Percentiles rank a stretch among this genome's conserved stretches.
Evolutionary conservation across 2,113 vertebrate species (phyloP).

Genomic region (Fulmarus glacialis): DNA sequence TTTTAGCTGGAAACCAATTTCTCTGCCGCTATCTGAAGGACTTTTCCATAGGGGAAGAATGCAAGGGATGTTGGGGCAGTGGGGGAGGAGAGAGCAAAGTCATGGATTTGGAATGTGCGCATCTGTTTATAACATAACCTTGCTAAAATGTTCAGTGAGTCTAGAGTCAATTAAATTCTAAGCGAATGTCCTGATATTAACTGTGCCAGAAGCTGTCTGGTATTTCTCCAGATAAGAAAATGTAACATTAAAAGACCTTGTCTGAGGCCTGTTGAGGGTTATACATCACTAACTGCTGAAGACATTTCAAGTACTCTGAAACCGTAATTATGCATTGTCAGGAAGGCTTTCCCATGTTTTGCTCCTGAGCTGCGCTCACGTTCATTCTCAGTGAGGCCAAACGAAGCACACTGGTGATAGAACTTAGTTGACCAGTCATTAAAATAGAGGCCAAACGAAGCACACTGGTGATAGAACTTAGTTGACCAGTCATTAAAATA

Average conservation of each 20-base stretch:
- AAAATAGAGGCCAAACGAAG: background rate
- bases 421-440: conserved; percentile 29
- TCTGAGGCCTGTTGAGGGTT: conserved; percentile 38
- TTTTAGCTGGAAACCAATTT: background rate
- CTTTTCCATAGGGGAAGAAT: conserved; percentile 37
- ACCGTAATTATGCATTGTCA: conserved; percentile 11
- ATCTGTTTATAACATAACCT: conserved; percentile 65
- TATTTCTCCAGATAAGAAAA: conserved; percentile 57
- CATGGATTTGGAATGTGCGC: conserved; percentile 28
- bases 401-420: background rate
- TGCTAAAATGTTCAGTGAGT: conserved; percentile 46
- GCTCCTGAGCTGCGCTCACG: background rate
- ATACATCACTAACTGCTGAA: conserved; percentile 44
- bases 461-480: background rate
- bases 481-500: conserved; percentile 36
- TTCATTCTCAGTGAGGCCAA: background rate
- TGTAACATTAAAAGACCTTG: conserved; percentile 50
- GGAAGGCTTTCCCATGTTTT: conserved; percentile 26
- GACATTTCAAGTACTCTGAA: conserved; percentile 36
- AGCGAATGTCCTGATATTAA: conserved; percentile 48
- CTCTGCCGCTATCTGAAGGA: background rate
- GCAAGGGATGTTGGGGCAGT: conserved; percentile 5
- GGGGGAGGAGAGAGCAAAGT: conserved; percentile 17
- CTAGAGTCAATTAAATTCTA: conserved; percentile 60
- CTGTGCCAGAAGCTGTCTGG: conserved; percentile 62